phyloP scores from a whole-genome alignment of 2,888 invertebrate genomes.

The Lottia gigantea region DNA sequence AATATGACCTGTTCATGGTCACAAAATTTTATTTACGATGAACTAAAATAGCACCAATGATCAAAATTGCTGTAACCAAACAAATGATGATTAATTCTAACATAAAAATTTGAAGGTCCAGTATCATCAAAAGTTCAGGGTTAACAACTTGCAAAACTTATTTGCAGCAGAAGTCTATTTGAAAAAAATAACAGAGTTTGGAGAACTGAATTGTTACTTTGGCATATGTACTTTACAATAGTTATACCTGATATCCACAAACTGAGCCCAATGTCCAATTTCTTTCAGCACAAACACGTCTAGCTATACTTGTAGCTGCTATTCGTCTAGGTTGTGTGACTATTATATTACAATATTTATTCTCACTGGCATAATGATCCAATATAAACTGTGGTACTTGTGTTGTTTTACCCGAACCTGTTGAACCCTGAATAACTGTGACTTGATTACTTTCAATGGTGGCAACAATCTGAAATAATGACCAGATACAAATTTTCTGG shows the following conservation, averaged over 20 bases:
- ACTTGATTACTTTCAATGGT: conserved; percentile 84
- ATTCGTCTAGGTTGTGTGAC: conserved; percentile 95
- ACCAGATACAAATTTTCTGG: neutral
- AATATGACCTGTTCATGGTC: too few relatives aligned
- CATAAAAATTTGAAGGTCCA: too few relatives aligned
- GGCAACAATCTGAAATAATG: conserved; percentile 74
- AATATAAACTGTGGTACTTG: conserved; percentile 91
- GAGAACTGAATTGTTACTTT: too few relatives aligned
- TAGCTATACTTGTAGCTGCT: conserved; percentile 90
- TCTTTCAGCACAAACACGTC: conserved; percentile 84
- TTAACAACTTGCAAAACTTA: too few relatives aligned
- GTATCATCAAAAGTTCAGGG: too few relatives aligned
- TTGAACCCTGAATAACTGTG: conserved; percentile 88
- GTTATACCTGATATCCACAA: conserved; percentile 86
- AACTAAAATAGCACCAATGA: too few relatives aligned
- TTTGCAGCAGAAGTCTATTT: too few relatives aligned
- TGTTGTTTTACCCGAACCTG: conserved; percentile 95
- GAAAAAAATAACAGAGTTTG: too few relatives aligned
- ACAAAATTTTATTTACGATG: too few relatives aligned
- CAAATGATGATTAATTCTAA: too few relatives aligned
- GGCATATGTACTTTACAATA: too few relatives aligned
- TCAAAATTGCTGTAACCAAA: too few relatives aligned
- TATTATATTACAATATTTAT: conserved; percentile 80
- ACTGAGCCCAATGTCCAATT: conserved; percentile 84
- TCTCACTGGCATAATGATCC: conserved; percentile 78